Evolutionary conservation across 2,797 vertebrate genomes (phyloP).

Genomic region (Syngnathus rostellatus): DNA sequence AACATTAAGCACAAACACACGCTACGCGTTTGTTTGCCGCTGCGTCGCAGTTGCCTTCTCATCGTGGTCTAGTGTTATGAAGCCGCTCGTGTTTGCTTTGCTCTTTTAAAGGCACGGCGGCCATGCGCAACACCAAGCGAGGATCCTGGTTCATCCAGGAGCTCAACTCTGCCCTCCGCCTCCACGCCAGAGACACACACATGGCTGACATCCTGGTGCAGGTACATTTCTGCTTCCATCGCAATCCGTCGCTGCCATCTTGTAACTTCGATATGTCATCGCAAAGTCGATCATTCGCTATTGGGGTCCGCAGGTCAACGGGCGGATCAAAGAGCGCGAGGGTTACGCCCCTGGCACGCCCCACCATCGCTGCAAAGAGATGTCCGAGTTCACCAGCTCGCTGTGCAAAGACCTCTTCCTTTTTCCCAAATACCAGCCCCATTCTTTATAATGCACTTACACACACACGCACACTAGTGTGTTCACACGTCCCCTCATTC

Average conservation of each 20-base stretch:
- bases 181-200: constrained; percentile 78
- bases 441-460: constrained; percentile 42
- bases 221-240: constrained; percentile 40
- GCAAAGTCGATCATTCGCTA: too few relatives aligned
- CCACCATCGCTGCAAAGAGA: constrained; percentile 96
- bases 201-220: constrained; percentile 92
- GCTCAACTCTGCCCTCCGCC: constrained; percentile 76
- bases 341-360: constrained; percentile 88
- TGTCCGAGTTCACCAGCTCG: constrained; percentile 96
- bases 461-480: neutral
- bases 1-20: neutral
- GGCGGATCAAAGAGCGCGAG: constrained; percentile 85
- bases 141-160: constrained; percentile 96
- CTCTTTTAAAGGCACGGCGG: constrained; percentile 76
- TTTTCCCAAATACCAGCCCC: constrained; percentile 80
- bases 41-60: neutral
- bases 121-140: constrained; percentile 92
- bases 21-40: neutral
- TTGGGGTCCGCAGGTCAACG: constrained; percentile 74
- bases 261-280: neutral
- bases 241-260: neutral
- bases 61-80: constrained; percentile 13
- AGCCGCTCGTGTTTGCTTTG: constrained; percentile 12
- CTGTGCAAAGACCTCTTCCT: constrained; percentile 89
- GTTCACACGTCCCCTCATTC: constrained; percentile 16